Base-by-base conservation (phyloP, 2,888 invertebrate species). In the Steinernema hermaphroditum region DNA sequence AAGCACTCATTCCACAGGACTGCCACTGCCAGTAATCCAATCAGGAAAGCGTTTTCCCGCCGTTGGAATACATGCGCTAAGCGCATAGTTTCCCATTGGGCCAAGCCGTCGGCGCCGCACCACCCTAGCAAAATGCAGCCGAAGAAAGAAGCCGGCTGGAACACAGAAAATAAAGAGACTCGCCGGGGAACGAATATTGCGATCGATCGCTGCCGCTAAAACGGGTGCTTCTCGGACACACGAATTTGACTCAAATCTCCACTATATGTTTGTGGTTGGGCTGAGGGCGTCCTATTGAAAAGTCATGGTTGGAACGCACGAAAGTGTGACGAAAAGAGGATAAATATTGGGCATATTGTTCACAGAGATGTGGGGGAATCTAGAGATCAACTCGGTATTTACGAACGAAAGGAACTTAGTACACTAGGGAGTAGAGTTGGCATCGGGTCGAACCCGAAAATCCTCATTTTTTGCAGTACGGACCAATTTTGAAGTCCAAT, bases 1-100 rank as follows among this genome's bases (percentile, higher is more conserved):
- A 76, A 44, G 24, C 32, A 76, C 32, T 76, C 76, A 50, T 72
- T 73, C 69, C 72, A 74, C 14, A 72, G 44, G 22, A 69, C 43
- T 14, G 69, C 27, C 16, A 27, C 22, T 22, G 19, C 41, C 4
- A 69, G 22, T 16, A 69, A 9, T 6, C 14, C n/a, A 19, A n/a
- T 32, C 19, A 69, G 1, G n/a, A 37, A 62, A 12, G 27, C 16
- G 62, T 62, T 29, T 62, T 29, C 62, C 8, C 34, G 34, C 14
- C 62, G 27, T 16, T 62, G 62, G 29, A 32, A 14, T 16, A 32
- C 16, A 9, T 27, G 62, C 32, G 62, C 8, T 14, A 62, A 29
- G 62, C 62, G 62, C 62, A 62, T 62, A 24, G 32, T 62, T 32
- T 62, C 32, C 62, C 62, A 62, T 62, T 16, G 32, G 34, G 34